Conservation (phyloP, 2,113 vertebrate species). For the Saguinus imperator region DNA sequence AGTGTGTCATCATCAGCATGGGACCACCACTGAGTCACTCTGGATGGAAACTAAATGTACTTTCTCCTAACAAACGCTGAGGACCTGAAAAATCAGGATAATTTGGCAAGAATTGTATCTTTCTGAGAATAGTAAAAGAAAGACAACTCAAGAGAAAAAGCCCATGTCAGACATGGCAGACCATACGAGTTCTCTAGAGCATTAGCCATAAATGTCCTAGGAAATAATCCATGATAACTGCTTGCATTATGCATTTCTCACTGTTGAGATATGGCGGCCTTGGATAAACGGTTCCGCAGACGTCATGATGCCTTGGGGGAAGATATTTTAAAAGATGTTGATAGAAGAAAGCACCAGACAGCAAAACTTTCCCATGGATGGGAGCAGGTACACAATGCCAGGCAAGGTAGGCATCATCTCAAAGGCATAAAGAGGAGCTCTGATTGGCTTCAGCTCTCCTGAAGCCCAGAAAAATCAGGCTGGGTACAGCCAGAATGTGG, state of each 20-base stretch:
- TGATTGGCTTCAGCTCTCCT: neutral
- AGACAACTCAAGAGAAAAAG: neutral
- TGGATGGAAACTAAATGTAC: neutral
- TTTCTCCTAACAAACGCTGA: neutral
- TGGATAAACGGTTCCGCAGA: neutral
- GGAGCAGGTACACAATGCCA: neutral
- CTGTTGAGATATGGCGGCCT: neutral
- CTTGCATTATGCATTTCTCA: neutral
- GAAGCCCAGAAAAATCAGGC: conserved; percentile 1
- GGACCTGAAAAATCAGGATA: neutral
- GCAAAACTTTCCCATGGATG: neutral
- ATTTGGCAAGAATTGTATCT: neutral
- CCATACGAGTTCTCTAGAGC: neutral
- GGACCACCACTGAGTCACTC: neutral
- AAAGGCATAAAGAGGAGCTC: neutral
- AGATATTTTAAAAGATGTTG: neutral
- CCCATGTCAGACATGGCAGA: neutral
- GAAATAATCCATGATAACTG: neutral
- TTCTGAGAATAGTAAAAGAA: neutral
- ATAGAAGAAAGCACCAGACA: neutral
- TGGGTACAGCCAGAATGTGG: neutral
- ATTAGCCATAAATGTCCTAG: neutral
- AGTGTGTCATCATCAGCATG: neutral
- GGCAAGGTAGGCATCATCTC: neutral
- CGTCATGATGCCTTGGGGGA: neutral